phyloP scores from a whole-genome alignment of 2,888 invertebrate species.

The Acronicta psi region DNA sequence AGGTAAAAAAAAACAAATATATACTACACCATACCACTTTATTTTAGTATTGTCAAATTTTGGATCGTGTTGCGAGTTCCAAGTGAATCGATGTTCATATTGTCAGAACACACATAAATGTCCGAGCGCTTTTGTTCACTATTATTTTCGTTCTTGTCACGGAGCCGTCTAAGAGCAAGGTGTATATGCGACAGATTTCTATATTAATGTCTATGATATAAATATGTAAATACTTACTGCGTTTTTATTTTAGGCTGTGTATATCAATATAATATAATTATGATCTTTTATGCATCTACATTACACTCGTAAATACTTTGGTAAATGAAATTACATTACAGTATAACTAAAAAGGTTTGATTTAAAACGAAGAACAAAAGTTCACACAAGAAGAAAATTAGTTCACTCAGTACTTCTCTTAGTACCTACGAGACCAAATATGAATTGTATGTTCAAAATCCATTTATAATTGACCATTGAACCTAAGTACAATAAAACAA shows the following conservation, averaged over 20 bases:
- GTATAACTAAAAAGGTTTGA: conserved; percentile 69
- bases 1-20: conserved; percentile 36
- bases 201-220: conserved; percentile 28
- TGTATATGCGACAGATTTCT: conserved; percentile 22
- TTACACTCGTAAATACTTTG: conserved; percentile 78
- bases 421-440: conserved; percentile 56
- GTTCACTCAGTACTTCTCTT: conserved; percentile 51
- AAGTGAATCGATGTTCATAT: conserved; percentile 20
- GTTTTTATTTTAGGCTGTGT: conserved; percentile 22
- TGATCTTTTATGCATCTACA: conserved; percentile 52
- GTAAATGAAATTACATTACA: conserved; percentile 82
- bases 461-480: conserved; percentile 40
- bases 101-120: conserved; percentile 6
- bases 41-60: conserved; percentile 85
- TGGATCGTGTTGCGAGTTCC: conserved; percentile 58
- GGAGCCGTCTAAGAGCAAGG: conserved; percentile 31
- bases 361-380: conserved; percentile 63
- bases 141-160: conserved; percentile 30
- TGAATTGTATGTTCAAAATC: conserved; percentile 43
- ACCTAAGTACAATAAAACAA: conserved; percentile 64
- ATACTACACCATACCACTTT: conserved; percentile 83
- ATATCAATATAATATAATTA: conserved; percentile 25
- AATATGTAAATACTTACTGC: conserved; percentile 37
- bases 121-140: conserved; percentile 18
- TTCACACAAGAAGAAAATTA: conserved; percentile 30